These are phyloP conservation scores for Chiridota heheva DNA, from an alignment of 35 echinoderm and acorn worm genomes.

Conservation along the genomic window DNA sequence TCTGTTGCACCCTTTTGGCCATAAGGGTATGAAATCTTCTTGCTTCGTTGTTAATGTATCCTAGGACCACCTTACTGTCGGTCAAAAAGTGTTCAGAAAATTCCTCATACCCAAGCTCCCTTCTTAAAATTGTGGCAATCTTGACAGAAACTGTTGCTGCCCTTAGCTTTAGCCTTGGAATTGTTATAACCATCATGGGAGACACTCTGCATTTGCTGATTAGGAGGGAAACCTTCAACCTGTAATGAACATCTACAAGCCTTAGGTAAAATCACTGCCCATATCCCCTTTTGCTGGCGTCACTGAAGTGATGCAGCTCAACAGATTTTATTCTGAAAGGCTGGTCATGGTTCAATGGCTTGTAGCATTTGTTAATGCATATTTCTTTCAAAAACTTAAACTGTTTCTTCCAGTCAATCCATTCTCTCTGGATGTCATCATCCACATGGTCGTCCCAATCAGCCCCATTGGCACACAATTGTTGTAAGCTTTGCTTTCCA, in stretches of 20 bases:
- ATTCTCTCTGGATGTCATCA: constrained; percentile 30
- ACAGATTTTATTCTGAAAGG: constrained; percentile 7
- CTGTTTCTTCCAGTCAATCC: constrained; percentile 52
- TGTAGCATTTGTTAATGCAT: constrained; percentile 27
- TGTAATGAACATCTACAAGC: neutral
- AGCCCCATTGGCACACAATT: constrained; percentile 32
- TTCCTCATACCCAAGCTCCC: constrained; percentile 37
- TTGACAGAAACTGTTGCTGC: constrained; percentile 46
- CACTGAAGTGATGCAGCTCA: constrained; percentile 55
- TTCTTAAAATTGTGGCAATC: constrained; percentile 2
- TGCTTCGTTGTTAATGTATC: constrained; percentile 54
- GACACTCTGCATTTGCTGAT: constrained; percentile 44
- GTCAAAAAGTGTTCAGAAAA: constrained; percentile 48
- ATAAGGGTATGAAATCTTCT: constrained; percentile 30
- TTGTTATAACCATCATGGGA: constrained; percentile 2
- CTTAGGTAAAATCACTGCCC: constrained; percentile 47
- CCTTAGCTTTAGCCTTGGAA: constrained; percentile 16
- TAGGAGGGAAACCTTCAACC: neutral
- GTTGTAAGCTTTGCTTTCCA: constrained; percentile 53
- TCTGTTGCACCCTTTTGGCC: constrained; percentile 1
- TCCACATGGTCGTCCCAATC: constrained; percentile 61
- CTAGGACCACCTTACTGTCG: constrained; percentile 50
- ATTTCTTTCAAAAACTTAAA: constrained; percentile 35
- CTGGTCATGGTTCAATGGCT: neutral
- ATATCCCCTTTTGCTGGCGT: constrained; percentile 57